phyloP scores from a whole-genome alignment of 2,113 vertebrate genomes.

The Phaethornis superciliosus region DNA sequence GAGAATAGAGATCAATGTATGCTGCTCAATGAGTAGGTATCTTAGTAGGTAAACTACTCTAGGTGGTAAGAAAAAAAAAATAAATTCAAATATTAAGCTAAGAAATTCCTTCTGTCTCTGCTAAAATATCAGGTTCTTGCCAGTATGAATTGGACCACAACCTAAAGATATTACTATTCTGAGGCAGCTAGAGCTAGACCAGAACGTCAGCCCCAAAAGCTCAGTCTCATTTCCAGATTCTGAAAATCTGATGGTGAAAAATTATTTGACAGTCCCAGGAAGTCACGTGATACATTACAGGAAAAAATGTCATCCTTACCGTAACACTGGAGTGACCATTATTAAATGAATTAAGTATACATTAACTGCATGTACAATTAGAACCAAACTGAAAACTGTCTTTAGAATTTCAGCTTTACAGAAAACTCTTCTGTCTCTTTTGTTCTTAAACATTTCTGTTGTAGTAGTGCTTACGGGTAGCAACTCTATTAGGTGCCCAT shows the following conservation, averaged over 20 bases:
- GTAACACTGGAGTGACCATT: not conserved
- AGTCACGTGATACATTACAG: not conserved
- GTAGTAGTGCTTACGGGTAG: not conserved
- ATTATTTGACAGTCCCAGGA: constrained; percentile 7
- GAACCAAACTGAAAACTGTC: not conserved
- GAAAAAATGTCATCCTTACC: not conserved
- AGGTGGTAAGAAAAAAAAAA: not conserved
- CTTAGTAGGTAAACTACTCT: not conserved
- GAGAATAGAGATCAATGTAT: not conserved
- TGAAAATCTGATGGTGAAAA: not conserved
- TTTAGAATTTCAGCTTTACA: not conserved
- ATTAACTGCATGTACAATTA: not conserved
- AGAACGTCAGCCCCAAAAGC: not conserved
- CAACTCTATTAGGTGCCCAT: not conserved
- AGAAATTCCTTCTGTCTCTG: not conserved
- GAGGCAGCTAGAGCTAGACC: not conserved
- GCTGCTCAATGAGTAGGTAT: not conserved
- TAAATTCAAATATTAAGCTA: not conserved
- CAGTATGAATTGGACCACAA: not conserved
- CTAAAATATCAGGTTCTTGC: not conserved
- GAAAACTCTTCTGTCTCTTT: not conserved
- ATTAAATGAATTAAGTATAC: constrained; percentile 22
- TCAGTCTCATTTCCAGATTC: constrained; percentile 18
- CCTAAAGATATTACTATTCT: not conserved
- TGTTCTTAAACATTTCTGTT: not conserved